These are phyloP conservation scores for Seriola dumerili DNA, from an alignment of 2,113 vertebrate genomes.

Conservation along the genomic window DNA sequence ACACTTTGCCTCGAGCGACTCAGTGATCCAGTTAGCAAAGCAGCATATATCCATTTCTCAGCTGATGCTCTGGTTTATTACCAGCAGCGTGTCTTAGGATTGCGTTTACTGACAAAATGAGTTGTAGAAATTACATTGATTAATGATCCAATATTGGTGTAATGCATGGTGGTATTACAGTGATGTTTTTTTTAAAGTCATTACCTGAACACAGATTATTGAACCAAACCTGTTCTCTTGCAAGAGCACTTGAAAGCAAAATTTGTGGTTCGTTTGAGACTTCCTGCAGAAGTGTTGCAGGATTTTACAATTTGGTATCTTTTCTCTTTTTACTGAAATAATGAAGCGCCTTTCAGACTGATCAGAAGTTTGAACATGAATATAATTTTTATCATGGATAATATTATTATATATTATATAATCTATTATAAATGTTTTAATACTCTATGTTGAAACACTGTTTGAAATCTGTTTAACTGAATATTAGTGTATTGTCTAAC, in stretches of 20 bases:
- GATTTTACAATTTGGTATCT: too few species aligned
- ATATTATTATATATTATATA: too few species aligned
- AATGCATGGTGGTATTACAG: slow-evolving; percentile 1
- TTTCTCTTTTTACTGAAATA: too few species aligned
- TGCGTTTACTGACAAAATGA: slow-evolving; percentile 17
- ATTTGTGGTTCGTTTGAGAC: not conserved
- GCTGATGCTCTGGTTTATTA: slow-evolving; percentile 53
- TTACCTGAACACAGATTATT: not conserved
- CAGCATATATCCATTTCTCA: slow-evolving; percentile 26
- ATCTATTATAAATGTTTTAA: too few species aligned
- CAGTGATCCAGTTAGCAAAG: slow-evolving; percentile 45
- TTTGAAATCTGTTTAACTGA: too few species aligned
- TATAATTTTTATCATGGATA: too few species aligned
- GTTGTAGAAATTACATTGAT: slow-evolving; percentile 34
- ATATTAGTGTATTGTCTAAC: too few species aligned
- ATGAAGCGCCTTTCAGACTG: too few species aligned
- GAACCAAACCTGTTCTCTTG: not conserved
- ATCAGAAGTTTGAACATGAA: too few species aligned
- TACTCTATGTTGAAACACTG: too few species aligned
- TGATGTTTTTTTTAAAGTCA: not conserved
- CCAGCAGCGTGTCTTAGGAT: not conserved
- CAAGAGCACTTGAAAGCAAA: not conserved
- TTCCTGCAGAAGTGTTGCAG: not conserved
- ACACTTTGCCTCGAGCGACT: slow-evolving; percentile 41
- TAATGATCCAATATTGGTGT: slow-evolving; percentile 23